Conservation (phyloP, 2,113 vertebrate genomes). For the Mormoops blainvillei region DNA sequence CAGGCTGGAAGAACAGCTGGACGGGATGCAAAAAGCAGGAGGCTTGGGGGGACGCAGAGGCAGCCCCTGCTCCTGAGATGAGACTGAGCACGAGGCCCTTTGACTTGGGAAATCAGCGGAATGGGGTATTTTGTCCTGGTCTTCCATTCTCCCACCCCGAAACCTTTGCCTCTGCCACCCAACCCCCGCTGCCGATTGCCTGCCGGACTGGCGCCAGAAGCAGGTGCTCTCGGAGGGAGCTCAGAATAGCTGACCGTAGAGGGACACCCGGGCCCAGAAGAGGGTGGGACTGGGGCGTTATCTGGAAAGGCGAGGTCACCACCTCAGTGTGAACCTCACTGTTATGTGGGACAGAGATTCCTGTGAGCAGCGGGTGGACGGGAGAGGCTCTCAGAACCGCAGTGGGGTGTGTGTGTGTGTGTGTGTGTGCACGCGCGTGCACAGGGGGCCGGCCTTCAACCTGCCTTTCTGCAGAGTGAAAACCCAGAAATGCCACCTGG, state of each 20-base stretch:
- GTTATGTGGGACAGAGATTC: neutral
- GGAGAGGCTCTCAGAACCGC: neutral
- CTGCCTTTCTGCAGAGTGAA: neutral
- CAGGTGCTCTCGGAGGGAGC: neutral
- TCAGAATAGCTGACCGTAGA: neutral
- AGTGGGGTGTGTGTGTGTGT: neutral
- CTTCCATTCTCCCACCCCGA: neutral
- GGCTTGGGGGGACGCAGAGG: neutral
- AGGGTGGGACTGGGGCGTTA: neutral
- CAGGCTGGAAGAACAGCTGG: slow-evolving; percentile 35
- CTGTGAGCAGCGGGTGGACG: neutral
- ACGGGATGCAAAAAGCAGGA: neutral
- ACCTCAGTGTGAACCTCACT: accelerated
- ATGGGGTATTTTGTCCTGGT: neutral
- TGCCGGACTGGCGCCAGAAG: neutral
- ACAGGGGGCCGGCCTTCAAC: neutral
- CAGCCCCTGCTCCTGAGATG: neutral
- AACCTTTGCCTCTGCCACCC: neutral
- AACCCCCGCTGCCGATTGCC: neutral
- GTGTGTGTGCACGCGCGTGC: too few species aligned
- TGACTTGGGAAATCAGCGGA: accelerated
- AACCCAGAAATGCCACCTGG: neutral
- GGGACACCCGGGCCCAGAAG: neutral
- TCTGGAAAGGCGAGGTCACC: neutral
- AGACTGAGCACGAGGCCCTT: neutral